Percentiles rank a stretch among this genome's conserved stretches.
Conservation (phyloP, 2,113 vertebrate genomes). For the Paramormyrops kingsleyae region DNA sequence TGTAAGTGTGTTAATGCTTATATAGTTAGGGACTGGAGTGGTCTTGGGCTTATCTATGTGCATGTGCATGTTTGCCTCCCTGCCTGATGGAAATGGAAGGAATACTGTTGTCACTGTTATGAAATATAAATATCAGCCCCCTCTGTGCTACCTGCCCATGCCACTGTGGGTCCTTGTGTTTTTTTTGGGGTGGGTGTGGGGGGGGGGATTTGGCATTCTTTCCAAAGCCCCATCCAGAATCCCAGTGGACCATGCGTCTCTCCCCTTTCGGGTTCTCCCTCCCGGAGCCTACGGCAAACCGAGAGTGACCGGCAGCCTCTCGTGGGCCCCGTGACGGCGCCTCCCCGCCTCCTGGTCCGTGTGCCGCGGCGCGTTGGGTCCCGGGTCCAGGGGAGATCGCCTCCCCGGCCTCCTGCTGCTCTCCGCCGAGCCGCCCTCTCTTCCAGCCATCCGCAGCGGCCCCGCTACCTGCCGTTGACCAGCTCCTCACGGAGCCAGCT, state of each 20-base stretch:
- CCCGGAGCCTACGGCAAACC: background rate
- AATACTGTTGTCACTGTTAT: background rate
- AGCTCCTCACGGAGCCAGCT: conserved; percentile 82
- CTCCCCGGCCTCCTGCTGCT: background rate
- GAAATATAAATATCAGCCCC: background rate
- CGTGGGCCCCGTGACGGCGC: background rate
- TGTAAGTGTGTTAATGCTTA: conserved; percentile 22
- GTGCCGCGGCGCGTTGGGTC: background rate
- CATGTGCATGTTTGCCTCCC: background rate
- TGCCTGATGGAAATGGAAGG: background rate
- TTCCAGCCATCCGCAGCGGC: background rate
- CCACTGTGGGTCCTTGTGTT: background rate
- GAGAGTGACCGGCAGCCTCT: background rate
- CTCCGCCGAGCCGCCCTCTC: conserved; percentile 7
- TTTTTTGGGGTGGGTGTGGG: no score
- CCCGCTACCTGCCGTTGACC: conserved; percentile 76
- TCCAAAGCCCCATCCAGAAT: background rate
- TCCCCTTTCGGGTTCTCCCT: background rate
- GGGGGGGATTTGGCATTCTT: background rate
- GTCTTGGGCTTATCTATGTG: background rate
- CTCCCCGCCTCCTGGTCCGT: background rate
- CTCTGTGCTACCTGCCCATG: background rate
- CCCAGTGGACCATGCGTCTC: background rate
- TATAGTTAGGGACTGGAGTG: conserved; percentile 13
- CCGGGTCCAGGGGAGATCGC: background rate